A percentile compares a stretch with the other conserved stretches of the same genome.
Conservation (phyloP, 2,113 vertebrate genomes). For the Dasyornis broadbenti region DNA sequence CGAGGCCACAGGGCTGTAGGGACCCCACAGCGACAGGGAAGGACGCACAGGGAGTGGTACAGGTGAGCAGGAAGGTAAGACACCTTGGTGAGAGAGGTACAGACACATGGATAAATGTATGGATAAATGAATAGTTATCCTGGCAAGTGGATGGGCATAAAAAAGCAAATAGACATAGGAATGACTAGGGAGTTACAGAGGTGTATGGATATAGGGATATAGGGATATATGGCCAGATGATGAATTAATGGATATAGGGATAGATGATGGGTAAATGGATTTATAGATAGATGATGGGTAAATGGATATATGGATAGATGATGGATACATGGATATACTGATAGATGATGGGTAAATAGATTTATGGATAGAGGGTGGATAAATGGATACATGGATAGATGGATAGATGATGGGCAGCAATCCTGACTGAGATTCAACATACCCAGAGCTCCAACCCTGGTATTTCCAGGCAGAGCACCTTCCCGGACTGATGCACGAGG, state of each 20-base stretch:
- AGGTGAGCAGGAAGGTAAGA: not conserved
- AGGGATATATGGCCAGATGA: no score
- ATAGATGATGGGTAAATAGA: no score
- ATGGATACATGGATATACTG: no score
- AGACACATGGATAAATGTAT: accelerated
- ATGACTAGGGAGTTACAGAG: not conserved
- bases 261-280: not conserved
- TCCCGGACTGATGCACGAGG: not conserved
- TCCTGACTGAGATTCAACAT: not conserved
- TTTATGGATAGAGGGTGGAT: no score
- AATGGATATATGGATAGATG: not conserved
- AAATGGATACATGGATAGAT: no score
- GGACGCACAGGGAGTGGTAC: accelerated
- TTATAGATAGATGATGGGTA: not conserved
- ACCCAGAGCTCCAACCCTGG: not conserved
- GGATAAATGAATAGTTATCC: not conserved
- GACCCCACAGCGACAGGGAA: not conserved
- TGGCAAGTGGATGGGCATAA: not conserved
- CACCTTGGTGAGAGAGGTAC: accelerated
- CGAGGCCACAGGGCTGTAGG: not conserved
- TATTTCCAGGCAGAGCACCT: not conserved
- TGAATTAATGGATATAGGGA: not conserved
- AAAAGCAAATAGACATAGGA: accelerated
- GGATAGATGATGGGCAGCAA: no score
- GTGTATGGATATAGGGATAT: not conserved